These are phyloP conservation scores for Smutsia temminckii DNA, from an alignment of 2,797 vertebrate species.

Conservation along the genomic window DNA sequence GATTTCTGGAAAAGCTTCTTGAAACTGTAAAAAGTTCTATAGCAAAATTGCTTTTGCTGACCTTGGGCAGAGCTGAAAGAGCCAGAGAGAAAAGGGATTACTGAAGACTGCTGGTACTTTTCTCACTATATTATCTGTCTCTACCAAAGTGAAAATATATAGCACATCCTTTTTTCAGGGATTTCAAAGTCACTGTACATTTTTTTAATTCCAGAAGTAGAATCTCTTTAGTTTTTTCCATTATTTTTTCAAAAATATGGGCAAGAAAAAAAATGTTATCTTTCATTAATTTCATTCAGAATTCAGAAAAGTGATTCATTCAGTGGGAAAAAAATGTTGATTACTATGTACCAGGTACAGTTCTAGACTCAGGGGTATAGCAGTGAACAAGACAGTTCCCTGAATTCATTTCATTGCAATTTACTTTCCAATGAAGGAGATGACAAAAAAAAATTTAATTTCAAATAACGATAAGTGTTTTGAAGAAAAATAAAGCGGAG, in stretches of 20 bases:
- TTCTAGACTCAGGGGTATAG: neutral
- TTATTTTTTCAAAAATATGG: constrained; percentile 14
- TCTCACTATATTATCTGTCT: neutral
- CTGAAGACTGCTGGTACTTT: neutral
- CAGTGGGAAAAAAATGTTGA: neutral
- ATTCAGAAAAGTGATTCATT: neutral
- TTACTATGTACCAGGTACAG: neutral
- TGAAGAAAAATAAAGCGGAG: neutral
- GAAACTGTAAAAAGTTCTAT: neutral
- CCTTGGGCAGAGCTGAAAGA: neutral
- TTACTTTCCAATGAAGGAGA: neutral
- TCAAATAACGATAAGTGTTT: neutral
- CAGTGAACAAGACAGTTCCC: neutral
- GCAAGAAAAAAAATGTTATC: neutral
- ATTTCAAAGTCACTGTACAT: neutral
- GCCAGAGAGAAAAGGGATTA: neutral
- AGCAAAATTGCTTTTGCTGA: neutral
- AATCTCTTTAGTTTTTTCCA: neutral
- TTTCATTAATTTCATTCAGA: neutral
- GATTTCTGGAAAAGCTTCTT: constrained; percentile 37
- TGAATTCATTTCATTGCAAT: neutral
- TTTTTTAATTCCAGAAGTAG: neutral
- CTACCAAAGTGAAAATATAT: neutral
- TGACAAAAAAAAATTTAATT: neutral
- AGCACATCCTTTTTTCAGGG: neutral